phyloP scores from a whole-genome alignment of 2,797 vertebrate genomes.

The Salarias fasciatus region DNA sequence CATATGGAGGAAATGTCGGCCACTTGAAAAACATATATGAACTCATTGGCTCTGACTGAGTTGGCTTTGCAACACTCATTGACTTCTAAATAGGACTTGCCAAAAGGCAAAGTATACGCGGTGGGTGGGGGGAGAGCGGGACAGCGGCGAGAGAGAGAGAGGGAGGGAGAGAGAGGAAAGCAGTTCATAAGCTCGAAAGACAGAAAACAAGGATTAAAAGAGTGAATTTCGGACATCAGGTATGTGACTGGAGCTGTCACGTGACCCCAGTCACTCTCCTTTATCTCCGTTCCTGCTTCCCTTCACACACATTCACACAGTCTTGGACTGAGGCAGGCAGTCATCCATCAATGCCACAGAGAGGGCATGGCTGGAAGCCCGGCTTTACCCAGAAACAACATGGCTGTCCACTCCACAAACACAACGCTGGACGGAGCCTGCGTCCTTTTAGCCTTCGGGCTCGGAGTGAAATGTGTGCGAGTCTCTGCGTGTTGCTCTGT shows the following conservation, averaged over 20 bases:
- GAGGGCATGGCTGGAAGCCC: slow-evolving; percentile 61
- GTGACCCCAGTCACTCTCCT: slow-evolving; percentile 31
- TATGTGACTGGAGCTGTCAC: slow-evolving; percentile 40
- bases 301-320: slow-evolving; percentile 52
- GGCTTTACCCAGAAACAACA: slow-evolving; percentile 71
- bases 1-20: slow-evolving; percentile 51
- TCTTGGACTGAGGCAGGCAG: slow-evolving; percentile 64
- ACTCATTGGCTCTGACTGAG: slow-evolving; percentile 47
- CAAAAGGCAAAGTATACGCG: slow-evolving; percentile 46
- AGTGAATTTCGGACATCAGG: slow-evolving; percentile 22
- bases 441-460: slow-evolving; percentile 67
- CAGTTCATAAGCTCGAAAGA: slow-evolving; percentile 6
- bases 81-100: slow-evolving; percentile 36
- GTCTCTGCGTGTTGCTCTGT: slow-evolving; percentile 15
- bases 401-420: slow-evolving; percentile 77
- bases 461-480: slow-evolving; percentile 39
- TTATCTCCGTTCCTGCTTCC: slow-evolving; percentile 51
- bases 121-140: not conserved
- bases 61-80: slow-evolving; percentile 35
- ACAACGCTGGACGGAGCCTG: slow-evolving; percentile 76
- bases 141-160: not conserved
- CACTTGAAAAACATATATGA: slow-evolving; percentile 61
- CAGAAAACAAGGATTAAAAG: slow-evolving; percentile 21
- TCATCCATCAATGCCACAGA: slow-evolving; percentile 80
- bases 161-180: not conserved